Evolutionary conservation across 2,888 invertebrate species (phyloP), one percentile per base, ranked within the genome.

Genomic region (Leucophenga maculata): DNA sequence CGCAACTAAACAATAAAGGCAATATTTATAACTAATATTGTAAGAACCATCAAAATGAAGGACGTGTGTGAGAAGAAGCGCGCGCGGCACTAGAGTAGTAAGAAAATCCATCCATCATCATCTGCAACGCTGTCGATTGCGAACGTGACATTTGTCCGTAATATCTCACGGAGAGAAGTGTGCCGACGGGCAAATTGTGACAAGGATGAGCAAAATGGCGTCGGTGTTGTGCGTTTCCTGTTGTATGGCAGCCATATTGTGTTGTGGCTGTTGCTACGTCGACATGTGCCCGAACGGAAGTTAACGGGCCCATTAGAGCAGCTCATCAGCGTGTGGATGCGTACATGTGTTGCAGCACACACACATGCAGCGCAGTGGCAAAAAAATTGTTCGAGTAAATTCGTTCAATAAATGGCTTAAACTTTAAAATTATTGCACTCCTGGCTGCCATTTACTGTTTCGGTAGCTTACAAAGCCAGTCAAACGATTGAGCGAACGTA

Each of bases 371-470:
- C 9, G 3, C 6, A 54, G 20, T 6, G 18, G n/a, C n/a, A n/a
- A n/a, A n/a, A n/a, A 18, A 54, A 54, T 20, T 11, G 0, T 18
- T 54, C 18, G 9, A 18, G 20, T 54, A 54, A 54, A 20, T 54
- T 16, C 11, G 11, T 54, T 54, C 54, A 26, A 26, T 26, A 26
- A n/a, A n/a, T n/a, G n/a, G n/a, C n/a, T n/a, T n/a, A n/a, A 54
- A 54, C 54, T 54, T 54, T 54, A 54, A 54, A 18, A 18, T 54
- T 54, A 54, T 54, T 54, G 18, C 20, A 54, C 3, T 11, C 26
- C 2, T 26, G 26, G 26, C 54, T 11, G n/a, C 6, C 22, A 18
- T 54, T 54, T 18, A 54, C 54, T 16, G 3, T 54, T 16, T 16
- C 20, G 18, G 11, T 3, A 18, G 54, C 16, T 54, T 54, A 13